These are phyloP conservation scores for Indicator indicator DNA, from an alignment of 2,113 vertebrate genomes.

Conservation along the genomic window DNA sequence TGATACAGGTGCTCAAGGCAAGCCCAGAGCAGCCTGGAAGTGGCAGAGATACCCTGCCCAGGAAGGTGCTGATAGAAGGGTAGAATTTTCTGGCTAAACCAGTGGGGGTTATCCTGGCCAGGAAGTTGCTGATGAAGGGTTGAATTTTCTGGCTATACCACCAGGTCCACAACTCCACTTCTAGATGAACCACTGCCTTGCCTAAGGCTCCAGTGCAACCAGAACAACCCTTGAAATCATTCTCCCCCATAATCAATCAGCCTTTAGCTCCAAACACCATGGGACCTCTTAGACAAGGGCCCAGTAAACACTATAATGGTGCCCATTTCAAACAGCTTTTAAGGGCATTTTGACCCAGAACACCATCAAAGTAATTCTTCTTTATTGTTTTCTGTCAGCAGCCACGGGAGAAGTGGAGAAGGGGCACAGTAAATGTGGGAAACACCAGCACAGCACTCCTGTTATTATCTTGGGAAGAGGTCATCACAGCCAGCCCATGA, in stretches of 20 bases:
- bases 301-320: conserved; percentile 11
- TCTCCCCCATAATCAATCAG: neutral
- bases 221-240: neutral
- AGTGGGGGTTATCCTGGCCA: too few species aligned
- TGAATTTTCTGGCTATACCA: too few species aligned
- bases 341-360: conserved; percentile 28
- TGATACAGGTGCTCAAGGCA: neutral
- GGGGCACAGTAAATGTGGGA: neutral
- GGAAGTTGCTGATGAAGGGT: too few species aligned
- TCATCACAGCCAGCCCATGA: neutral
- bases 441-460: neutral
- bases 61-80: too few species aligned
- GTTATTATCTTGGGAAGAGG: neutral
- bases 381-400: conserved; percentile 59
- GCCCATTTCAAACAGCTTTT: conserved; percentile 37
- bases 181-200: neutral
- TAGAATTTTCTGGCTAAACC: too few species aligned
- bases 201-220: neutral
- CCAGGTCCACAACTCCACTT: too few species aligned
- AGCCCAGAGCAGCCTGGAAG: neutral
- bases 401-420: neutral
- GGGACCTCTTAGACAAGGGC: neutral
- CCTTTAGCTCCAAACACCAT: neutral
- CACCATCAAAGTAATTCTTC: conserved; percentile 39
- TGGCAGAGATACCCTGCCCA: too few species aligned